A percentile compares a stretch with the other conserved stretches of the same genome.
Conservation (phyloP, 1,140 invertebrate genomes). For the Drosophila pseudoananassae region DNA sequence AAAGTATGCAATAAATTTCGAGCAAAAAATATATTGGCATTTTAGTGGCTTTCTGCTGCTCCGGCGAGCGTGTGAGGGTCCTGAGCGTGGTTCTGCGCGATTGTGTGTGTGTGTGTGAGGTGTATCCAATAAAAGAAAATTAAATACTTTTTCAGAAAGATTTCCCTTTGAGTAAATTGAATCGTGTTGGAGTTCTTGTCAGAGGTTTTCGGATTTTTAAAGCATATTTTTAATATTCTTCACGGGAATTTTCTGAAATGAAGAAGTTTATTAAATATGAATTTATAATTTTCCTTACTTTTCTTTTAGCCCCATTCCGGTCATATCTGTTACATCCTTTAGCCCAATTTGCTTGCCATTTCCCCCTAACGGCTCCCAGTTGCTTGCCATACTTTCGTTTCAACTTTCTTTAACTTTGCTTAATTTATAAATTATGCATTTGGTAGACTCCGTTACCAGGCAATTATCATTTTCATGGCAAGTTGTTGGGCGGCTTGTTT, state of each 20-base stretch:
- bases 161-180: slow-evolving; percentile 34
- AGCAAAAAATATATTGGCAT: slow-evolving; percentile 77
- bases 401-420: slow-evolving; percentile 51
- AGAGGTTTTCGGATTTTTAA: background rate
- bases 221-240: background rate
- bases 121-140: slow-evolving; percentile 65
- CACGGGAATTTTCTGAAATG: background rate
- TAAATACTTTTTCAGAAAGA: slow-evolving; percentile 64
- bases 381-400: slow-evolving; percentile 23
- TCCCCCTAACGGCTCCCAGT: slow-evolving; percentile 13
- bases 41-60: slow-evolving; percentile 61
- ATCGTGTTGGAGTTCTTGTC: background rate
- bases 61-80: background rate
- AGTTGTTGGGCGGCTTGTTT: slow-evolving; percentile 25
- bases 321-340: slow-evolving; percentile 20
- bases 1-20: slow-evolving; percentile 75
- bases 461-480: slow-evolving; percentile 77
- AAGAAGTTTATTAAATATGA: background rate
- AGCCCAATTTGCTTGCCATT: slow-evolving; percentile 15
- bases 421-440: slow-evolving; percentile 82
- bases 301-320: background rate
- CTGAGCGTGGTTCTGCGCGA: background rate
- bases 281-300: slow-evolving; percentile 3
- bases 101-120: slow-evolving; percentile 9
- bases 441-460: slow-evolving; percentile 58